These are phyloP conservation scores for Patella pellucida DNA, from an alignment of 2,888 invertebrate genomes.

Conservation along the genomic window DNA sequence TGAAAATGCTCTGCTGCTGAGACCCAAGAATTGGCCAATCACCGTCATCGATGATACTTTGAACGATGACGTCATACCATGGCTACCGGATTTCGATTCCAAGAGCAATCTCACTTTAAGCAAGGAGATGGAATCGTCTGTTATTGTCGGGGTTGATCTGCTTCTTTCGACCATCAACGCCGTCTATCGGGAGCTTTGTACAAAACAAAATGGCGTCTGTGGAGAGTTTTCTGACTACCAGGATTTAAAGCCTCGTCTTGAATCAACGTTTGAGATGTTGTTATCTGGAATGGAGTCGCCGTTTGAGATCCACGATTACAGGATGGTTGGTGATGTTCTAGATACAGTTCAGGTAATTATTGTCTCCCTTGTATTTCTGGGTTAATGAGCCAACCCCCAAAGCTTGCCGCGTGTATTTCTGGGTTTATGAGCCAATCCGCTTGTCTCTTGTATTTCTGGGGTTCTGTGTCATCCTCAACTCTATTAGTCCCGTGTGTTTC, in stretches of 20 bases:
- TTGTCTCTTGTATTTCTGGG: too few relatives aligned
- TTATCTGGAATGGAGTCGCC: conserved; percentile 3
- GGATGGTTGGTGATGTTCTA: conserved; percentile 9
- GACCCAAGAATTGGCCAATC: conserved; percentile 6
- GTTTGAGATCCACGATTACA: conserved; percentile 13
- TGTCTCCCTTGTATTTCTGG: too few relatives aligned
- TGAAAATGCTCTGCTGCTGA: conserved; percentile 17
- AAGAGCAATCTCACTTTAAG: neutral
- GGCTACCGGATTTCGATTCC: conserved; percentile 21
- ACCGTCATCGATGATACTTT: conserved; percentile 14
- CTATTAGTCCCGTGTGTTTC: too few relatives aligned
- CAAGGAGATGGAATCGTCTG: conserved; percentile 14
- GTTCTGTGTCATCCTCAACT: too few relatives aligned
- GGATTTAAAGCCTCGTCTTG: neutral
- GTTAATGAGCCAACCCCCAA: too few relatives aligned
- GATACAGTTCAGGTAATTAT: neutral
- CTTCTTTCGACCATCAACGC: conserved; percentile 18
- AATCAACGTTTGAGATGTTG: conserved; percentile 16
- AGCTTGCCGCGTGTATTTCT: too few relatives aligned
- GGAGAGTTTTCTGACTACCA: neutral
- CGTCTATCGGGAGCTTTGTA: conserved; percentile 26
- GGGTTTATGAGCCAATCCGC: too few relatives aligned
- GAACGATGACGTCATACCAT: conserved; percentile 17
- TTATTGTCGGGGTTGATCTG: conserved; percentile 17
- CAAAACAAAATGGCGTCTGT: conserved; percentile 20